phyloP scores from a whole-genome alignment of 2,888 invertebrate species.

The Ophion obscuratus region DNA sequence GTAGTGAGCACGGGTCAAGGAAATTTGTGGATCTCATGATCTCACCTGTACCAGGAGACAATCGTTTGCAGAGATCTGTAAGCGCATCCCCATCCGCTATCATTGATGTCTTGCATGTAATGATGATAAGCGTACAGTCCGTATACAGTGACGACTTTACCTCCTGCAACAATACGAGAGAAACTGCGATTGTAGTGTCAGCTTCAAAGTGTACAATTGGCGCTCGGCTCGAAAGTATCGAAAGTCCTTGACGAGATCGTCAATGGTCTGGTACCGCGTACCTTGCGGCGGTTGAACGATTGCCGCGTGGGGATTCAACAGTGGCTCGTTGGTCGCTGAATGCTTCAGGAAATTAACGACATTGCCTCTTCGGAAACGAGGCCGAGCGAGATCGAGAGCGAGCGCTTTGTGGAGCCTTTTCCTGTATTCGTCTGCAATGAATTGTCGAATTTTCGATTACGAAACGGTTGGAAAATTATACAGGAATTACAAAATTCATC shows the following conservation, averaged over 20 bases:
- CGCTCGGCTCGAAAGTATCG: not conserved
- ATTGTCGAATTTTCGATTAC: conserved; percentile 16
- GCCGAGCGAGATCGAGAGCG: conserved; percentile 88
- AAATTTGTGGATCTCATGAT: conserved; percentile 50
- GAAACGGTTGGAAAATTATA: not conserved
- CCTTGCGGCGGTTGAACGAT: conserved; percentile 79
- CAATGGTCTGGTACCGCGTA: conserved; percentile 61
- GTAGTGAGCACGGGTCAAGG: not conserved
- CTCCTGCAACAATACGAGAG: conserved; percentile 72
- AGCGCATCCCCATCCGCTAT: conserved; percentile 99
- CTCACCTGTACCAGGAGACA: conserved; percentile 95
- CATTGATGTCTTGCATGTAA: conserved; percentile 98
- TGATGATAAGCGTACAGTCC: conserved; percentile 98
- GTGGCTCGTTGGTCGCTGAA: conserved; percentile 83
- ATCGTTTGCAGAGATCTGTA: conserved; percentile 98
- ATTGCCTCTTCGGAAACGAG: conserved; percentile 91
- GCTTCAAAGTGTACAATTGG: not conserved
- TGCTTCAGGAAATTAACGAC: conserved; percentile 86
- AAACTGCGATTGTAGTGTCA: not conserved
- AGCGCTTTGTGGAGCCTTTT: conserved; percentile 90
- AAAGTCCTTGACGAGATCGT: not conserved
- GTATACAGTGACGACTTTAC: conserved; percentile 87
- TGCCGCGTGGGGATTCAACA: conserved; percentile 91
- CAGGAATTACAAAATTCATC: not conserved
- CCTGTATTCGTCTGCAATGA: conserved; percentile 86